These are phyloP conservation scores for Tokudaia muenninki DNA, from an alignment of 2,797 vertebrate species.

Conservation along the genomic window DNA sequence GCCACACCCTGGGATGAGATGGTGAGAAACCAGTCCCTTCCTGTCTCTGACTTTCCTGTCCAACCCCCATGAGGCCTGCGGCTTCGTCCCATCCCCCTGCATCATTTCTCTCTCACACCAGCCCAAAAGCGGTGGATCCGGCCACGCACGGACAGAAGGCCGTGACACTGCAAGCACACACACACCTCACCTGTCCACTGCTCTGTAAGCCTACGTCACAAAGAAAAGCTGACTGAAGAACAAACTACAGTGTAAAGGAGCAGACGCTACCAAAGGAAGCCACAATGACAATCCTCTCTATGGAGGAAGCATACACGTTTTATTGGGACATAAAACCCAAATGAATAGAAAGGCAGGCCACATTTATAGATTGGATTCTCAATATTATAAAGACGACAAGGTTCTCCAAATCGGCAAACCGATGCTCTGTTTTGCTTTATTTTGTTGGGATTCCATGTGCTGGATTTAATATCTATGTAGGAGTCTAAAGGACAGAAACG, in stretches of 20 bases:
- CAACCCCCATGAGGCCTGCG: neutral
- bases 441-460: neutral
- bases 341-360: conserved; percentile 16
- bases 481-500: conserved; percentile 19
- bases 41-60: neutral
- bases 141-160: neutral
- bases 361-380: conserved; percentile 12
- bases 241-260: neutral
- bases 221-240: neutral
- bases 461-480: conserved; percentile 22
- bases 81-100: too few species aligned
- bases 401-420: neutral
- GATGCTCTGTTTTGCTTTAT: neutral
- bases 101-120: neutral
- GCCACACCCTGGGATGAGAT: neutral
- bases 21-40: neutral
- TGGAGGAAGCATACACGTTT: neutral
- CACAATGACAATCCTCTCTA: neutral
- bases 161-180: neutral
- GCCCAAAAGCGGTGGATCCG: neutral
- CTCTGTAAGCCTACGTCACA: neutral
- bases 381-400: neutral
- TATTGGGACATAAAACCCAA: conserved; percentile 11
- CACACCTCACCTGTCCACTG: too few species aligned
- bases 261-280: conserved; percentile 35